These are phyloP conservation scores for Notodonta dromedarius DNA, from an alignment of 2,888 invertebrate species.

Conservation along the genomic window DNA sequence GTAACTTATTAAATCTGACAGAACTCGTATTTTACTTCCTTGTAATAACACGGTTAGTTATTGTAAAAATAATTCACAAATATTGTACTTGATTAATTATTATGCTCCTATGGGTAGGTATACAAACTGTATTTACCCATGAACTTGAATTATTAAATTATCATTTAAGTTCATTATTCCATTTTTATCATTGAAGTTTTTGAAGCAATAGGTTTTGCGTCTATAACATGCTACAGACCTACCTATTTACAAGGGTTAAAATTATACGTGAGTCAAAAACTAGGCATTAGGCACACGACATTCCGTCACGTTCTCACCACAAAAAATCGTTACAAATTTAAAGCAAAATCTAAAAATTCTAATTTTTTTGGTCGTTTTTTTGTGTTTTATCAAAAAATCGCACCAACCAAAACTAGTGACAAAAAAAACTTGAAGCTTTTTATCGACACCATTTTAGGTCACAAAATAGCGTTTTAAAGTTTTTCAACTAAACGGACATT, in stretches of 20 bases:
- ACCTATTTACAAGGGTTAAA: no score
- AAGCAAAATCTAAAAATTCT: slow-evolving; percentile 2
- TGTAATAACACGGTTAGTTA: neutral
- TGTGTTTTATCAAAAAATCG: neutral
- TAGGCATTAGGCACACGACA: neutral
- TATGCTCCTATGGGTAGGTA: neutral
- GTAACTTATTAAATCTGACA: no score
- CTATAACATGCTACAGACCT: no score
- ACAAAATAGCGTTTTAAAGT: slow-evolving; percentile 2
- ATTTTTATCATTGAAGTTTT: neutral
- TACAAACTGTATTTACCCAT: neutral
- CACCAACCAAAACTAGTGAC: neutral
- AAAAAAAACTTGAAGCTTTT: neutral
- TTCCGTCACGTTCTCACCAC: slow-evolving; percentile 5
- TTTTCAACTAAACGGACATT: neutral
- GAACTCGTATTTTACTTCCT: no score
- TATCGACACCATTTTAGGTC: slow-evolving; percentile 1
- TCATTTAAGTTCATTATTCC: no score
- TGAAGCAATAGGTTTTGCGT: no score
- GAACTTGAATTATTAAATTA: neutral
- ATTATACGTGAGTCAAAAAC: neutral
- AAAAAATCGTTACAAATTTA: slow-evolving; percentile 1
- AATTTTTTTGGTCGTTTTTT: neutral
- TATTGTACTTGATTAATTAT: neutral
- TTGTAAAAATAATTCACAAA: neutral